Evolutionary conservation across 2,797 vertebrate species (phyloP).

Genomic region (Lepus townsendii): DNA sequence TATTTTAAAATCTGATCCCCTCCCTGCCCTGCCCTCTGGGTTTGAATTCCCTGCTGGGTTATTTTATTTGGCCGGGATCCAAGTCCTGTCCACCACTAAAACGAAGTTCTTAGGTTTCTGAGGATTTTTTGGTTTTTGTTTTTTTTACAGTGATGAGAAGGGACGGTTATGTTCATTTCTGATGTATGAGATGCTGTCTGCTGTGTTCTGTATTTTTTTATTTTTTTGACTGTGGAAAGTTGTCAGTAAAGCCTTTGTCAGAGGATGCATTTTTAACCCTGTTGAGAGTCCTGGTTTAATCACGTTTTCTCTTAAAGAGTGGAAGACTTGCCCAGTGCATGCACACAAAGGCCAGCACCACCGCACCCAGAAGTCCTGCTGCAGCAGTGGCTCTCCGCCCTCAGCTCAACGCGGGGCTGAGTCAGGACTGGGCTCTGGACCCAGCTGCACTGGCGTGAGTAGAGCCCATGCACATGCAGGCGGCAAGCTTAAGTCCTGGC

Average conservation of each 20-base stretch:
- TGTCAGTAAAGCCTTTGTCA: constrained; percentile 92
- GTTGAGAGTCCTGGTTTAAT: constrained; percentile 87
- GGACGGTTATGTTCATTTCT: constrained; percentile 89
- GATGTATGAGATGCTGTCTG: constrained; percentile 90
- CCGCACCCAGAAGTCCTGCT: neutral
- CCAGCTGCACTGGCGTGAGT: neutral
- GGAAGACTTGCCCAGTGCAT: neutral
- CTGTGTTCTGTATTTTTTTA: constrained; percentile 91
- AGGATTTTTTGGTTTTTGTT: constrained; percentile 74
- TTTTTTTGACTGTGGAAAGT: constrained; percentile 89
- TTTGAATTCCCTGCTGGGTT: constrained; percentile 73
- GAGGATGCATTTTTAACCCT: constrained; percentile 91
- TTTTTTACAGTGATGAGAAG: constrained; percentile 87
- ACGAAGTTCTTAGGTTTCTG: constrained; percentile 84
- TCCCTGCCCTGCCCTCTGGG: neutral
- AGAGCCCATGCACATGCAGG: neutral
- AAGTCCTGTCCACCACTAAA: constrained; percentile 80
- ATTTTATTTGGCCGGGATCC: constrained; percentile 82
- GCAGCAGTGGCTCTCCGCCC: neutral
- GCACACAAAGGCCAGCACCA: neutral
- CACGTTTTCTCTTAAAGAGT: constrained; percentile 29
- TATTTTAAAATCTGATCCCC: constrained; percentile 84
- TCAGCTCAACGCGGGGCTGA: neutral
- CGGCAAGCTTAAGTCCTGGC: neutral
- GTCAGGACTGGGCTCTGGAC: neutral